Evolutionary conservation across 1,140 invertebrate species (phyloP), one percentile per base, ranked within the genome.

Genomic region (Oreohelix idahoensis): DNA sequence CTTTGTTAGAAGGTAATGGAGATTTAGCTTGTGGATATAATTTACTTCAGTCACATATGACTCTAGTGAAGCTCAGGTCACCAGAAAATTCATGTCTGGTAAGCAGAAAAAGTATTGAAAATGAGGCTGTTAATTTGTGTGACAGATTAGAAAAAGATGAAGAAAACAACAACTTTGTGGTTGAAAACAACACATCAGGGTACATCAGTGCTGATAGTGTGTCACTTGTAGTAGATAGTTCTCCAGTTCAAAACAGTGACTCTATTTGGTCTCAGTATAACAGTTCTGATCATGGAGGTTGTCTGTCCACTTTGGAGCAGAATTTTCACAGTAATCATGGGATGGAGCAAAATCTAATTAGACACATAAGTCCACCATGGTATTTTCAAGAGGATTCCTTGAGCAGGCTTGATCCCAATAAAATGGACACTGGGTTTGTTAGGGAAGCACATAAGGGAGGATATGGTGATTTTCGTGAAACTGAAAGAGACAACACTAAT

Each of bases 61-160:
- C 32, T 32, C 79, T 20, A 26, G 49, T n/a, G 29, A 11, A 36
- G 1, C 17, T 45, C 17, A 49, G 8, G 45, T 49, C 45, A 11
- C 45, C 45, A 49, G 17, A 11, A 4, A 38, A 29, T 32, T 17
- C 15, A 13, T 26, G 11, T 63, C 29, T 29, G 23, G 49, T 0
- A n/a, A n/a, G n/a, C 49, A 42, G 20, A 35, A 78, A 26, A 49
- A 83, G 63, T n/a, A 39, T 42, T 23, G 75, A 81, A 20, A 69
- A 82, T 26, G 36, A 66, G 0, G 51, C 78, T 0, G 78, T 81
- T 11, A 83, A 84, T 74, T 39, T 86, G 26, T 86, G 83, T 53
- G 86, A 86, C 73, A 86, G 86, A 29, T 51, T 86, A 32, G 86
- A 86, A 45, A 83, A 78, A 45, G 77, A 45, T 32, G 58, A 49